phyloP scores from a whole-genome alignment of 2,888 invertebrate species.

The Hipparchia sbordonii region DNA sequence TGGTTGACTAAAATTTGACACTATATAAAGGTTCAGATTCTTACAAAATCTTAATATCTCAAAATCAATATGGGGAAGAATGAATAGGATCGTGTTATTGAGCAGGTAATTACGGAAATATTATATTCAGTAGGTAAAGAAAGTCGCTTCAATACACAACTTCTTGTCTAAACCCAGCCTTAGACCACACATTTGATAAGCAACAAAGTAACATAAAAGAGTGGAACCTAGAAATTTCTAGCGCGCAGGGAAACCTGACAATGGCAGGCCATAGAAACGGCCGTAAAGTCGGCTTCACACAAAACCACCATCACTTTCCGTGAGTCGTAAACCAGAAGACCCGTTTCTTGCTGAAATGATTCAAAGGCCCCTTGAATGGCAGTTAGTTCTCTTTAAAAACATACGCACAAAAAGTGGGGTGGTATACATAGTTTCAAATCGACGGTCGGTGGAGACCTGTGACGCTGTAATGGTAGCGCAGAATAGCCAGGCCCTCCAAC shows the following conservation, averaged over 20 bases:
- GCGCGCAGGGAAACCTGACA: slow-evolving; percentile 46
- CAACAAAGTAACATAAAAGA: slow-evolving; percentile 42
- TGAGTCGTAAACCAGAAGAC: slow-evolving; percentile 19
- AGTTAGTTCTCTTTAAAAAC: not conserved
- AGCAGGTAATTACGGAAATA: too few relatives aligned
- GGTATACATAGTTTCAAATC: too few relatives aligned
- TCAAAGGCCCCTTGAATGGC: slow-evolving; percentile 14
- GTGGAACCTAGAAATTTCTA: slow-evolving; percentile 40
- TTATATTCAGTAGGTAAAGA: too few relatives aligned
- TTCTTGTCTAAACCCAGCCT: slow-evolving; percentile 18
- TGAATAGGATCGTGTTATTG: too few relatives aligned
- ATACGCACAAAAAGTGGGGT: too few relatives aligned
- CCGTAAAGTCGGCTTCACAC: slow-evolving; percentile 42
- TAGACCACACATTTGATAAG: slow-evolving; percentile 27
- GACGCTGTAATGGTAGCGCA: too few relatives aligned
- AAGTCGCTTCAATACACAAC: not conserved
- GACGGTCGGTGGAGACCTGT: too few relatives aligned
- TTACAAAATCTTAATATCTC: not conserved
- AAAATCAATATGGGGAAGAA: too few relatives aligned
- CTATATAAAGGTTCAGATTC: slow-evolving; percentile 2
- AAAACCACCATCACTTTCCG: slow-evolving; percentile 47
- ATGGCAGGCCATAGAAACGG: slow-evolving; percentile 42
- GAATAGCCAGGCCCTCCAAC: too few relatives aligned
- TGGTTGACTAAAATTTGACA: not conserved
- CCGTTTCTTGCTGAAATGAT: slow-evolving; percentile 18